Evolutionary conservation across 1,140 invertebrate genomes (phyloP).

Genomic region (Anadara kagoshimensis): DNA sequence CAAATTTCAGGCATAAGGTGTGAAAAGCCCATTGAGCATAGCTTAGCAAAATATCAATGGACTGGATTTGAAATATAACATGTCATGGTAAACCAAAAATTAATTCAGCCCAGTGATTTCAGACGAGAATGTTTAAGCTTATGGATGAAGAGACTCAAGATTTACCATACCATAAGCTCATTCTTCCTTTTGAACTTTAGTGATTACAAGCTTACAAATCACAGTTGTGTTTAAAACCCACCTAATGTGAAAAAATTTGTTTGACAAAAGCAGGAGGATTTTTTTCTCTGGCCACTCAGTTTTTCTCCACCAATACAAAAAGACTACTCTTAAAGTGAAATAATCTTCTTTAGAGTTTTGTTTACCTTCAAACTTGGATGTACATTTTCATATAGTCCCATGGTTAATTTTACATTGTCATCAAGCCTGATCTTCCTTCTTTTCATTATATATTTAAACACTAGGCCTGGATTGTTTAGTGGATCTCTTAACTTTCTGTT

Average conservation of each 20-base stretch:
- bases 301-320: too few species aligned
- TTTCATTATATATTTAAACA: conserved; percentile 75
- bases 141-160: conserved; percentile 76
- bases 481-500: conserved; percentile 88
- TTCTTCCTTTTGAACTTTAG: background rate
- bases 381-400: conserved; percentile 77
- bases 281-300: too few species aligned
- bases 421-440: background rate
- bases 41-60: too few species aligned
- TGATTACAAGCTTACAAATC: conserved; percentile 83
- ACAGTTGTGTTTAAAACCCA: conserved; percentile 91
- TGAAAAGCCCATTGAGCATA: too few species aligned
- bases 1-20: too few species aligned
- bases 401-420: conserved; percentile 72
- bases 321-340: background rate
- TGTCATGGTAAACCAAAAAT: too few species aligned
- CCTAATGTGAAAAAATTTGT: conserved; percentile 76
- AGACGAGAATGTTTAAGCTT: conserved; percentile 81
- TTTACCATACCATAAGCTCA: conserved; percentile 48
- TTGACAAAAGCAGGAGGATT: too few species aligned
- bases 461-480: conserved; percentile 87
- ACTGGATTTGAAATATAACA: too few species aligned
- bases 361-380: conserved; percentile 79
- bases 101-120: too few species aligned
- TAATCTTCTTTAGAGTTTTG: too few species aligned